Base-by-base conservation (phyloP, 2,888 invertebrate species). In the Cryptophagus acutangulus region DNA sequence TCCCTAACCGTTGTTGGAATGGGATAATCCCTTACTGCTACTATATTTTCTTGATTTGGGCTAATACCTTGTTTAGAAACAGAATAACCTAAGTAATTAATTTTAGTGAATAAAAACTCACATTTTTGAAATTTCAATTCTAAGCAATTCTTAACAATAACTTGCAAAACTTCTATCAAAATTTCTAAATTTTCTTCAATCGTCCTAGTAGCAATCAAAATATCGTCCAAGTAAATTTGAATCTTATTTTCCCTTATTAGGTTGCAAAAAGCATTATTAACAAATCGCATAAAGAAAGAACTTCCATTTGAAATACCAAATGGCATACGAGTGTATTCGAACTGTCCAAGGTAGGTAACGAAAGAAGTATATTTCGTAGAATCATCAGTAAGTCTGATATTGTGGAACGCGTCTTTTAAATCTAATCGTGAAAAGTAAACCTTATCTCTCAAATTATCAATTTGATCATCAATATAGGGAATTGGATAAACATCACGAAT, bases 11-110 rank as follows among this genome's bases (percentile, higher is more conserved):
- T 45, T 36, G 33, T 41, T 1, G 54, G 57, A 1, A 56, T 34
- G 1, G 58, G 57, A 36, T 49, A 59, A 5, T 48, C 43, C 5
- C 10, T 24, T 2, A 59, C 45, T 15, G 52, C 31, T n/a, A 15
- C 9, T 5, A 31, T 3, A 15, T 31, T 31, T 3, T 31, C 31
- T 15, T 13, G 14, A n/a, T 31, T 31, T 13, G 31, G 31, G 2
- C 8, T 10, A 5, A 31, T 31, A 15, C 31, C 31, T 5, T 31
- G n/a, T 6, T n/a, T 16, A 15, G 14, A 15, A 17, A 34, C 13
- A 3, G 17, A 13, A 17, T 34, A 34, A 3, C 34, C 34, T 20
- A 34, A 15, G 18, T 34, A 34, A 17, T 29, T 9, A 26, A 58
- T 45, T 16, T 51, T 35, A 4, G 31, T 31, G 8, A 17, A 29